Base-by-base conservation (phyloP, 2,888 invertebrate genomes). In the Brachyptera putata region DNA sequence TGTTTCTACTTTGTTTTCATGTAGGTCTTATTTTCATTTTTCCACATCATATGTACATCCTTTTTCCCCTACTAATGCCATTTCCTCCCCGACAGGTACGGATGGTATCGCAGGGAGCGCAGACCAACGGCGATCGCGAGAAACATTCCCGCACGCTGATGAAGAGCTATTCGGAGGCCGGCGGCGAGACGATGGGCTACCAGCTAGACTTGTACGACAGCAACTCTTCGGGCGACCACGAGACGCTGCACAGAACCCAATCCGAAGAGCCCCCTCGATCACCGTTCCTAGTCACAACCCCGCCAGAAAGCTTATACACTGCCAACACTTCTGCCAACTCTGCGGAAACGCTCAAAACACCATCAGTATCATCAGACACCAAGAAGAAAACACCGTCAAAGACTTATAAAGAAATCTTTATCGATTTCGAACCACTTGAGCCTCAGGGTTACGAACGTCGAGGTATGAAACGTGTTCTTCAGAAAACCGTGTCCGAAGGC, bases 41-140 rank as follows among this genome's bases (percentile, higher is more conserved):
- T n/a, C n/a, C n/a, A n/a, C n/a, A n/a, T n/a, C n/a, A n/a, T n/a
- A n/a, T n/a, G n/a, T n/a, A n/a, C n/a, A n/a, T n/a, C n/a, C n/a
- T n/a, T n/a, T n/a, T n/a, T n/a, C n/a, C n/a, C n/a, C n/a, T n/a
- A n/a, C n/a, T n/a, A n/a, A n/a, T n/a, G n/a, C n/a, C n/a, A n/a
- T n/a, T n/a, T n/a, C n/a, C n/a, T n/a, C n/a, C n/a, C n/a, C n/a
- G n/a, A n/a, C 68, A 87, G 81, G 89, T 91, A 18, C 88, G 87
- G 74, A 91, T 91, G 84, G 90, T 92, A 46, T 92, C 91, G 11
- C 91, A 92, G 71, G 91, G 91, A 18, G 92, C 92, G 9, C 92
- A 93, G 77, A 93, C 92, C 1, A 93, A 93, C 75, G 92, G 92
- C 1, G 77, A 53, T n/a, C 49, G 84, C 61, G 77, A 84, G 60